Conservation (phyloP, 35 echinoderm and acorn worm species). For the Holothuria glaberrima region DNA sequence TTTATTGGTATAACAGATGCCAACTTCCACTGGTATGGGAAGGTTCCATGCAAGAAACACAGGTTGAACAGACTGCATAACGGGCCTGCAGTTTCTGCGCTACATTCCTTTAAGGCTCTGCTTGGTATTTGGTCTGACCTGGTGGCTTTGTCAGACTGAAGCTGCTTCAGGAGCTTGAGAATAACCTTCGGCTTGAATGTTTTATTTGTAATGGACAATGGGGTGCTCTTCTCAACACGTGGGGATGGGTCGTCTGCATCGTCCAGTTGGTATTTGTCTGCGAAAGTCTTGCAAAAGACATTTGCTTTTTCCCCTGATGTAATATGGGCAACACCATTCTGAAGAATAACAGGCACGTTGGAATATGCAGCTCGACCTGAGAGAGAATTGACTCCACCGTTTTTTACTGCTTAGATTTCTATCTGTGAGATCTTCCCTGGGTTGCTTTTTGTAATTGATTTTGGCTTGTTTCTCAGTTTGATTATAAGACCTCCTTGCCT, state of each 20-base stretch:
- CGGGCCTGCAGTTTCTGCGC: conserved; percentile 55
- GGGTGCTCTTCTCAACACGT: background rate
- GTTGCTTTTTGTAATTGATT: conserved; percentile 12
- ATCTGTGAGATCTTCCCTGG: conserved; percentile 8
- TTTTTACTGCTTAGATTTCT: conserved; percentile 42
- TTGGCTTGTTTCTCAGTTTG: conserved; percentile 51
- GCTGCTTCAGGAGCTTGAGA: background rate
- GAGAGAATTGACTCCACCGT: conserved; percentile 42
- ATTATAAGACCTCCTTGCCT: conserved; percentile 25
- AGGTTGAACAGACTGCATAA: conserved; percentile 53
- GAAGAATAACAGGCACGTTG: conserved; percentile 17
- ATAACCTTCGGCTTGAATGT: conserved; percentile 33
- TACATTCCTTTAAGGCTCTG: conserved; percentile 65
- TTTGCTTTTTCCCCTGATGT: conserved; percentile 42
- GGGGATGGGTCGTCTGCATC: conserved; percentile 27
- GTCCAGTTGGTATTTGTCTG: conserved; percentile 41
- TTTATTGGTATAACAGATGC: conserved; percentile 63
- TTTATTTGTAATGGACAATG: conserved; percentile 5
- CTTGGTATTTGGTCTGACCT: conserved; percentile 54
- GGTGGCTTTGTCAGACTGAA: conserved; percentile 60
- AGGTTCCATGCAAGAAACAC: conserved; percentile 53
- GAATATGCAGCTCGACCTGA: background rate
- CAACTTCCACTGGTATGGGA: conserved; percentile 70
- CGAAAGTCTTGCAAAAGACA: conserved; percentile 37
- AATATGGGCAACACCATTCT: conserved; percentile 15